These are phyloP conservation scores for Nyctereutes procyonoides DNA, from an alignment of 2,113 vertebrate genomes.

Conservation along the genomic window DNA sequence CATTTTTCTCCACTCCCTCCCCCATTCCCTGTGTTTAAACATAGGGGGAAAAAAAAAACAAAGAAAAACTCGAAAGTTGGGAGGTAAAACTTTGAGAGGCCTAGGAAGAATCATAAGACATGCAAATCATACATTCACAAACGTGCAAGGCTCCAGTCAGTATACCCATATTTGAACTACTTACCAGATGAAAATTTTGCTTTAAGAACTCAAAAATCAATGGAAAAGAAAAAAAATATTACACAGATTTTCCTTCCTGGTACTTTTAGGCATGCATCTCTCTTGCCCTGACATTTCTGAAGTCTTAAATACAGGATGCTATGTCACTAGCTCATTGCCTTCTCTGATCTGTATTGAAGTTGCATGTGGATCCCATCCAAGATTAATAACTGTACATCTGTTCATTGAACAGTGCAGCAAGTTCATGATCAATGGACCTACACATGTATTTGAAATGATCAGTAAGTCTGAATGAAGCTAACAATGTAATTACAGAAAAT, in stretches of 20 bases:
- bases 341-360: slow-evolving; percentile 77
- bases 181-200: slow-evolving; percentile 21
- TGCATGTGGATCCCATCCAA: slow-evolving; percentile 76
- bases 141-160: neutral
- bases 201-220: slow-evolving; percentile 58
- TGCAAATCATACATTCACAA: slow-evolving; percentile 55
- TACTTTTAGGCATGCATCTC: neutral
- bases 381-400: slow-evolving; percentile 84
- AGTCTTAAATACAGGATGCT: slow-evolving; percentile 72
- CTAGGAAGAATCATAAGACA: slow-evolving; percentile 57
- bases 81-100: slow-evolving; percentile 59
- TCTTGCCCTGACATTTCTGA: neutral
- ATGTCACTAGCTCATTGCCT: slow-evolving; percentile 75
- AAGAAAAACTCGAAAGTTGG: slow-evolving; percentile 35
- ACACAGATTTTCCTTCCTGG: neutral
- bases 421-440: slow-evolving; percentile 82
- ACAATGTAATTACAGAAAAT: slow-evolving; percentile 80
- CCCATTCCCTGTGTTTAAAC: slow-evolving; percentile 55
- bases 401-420: slow-evolving; percentile 74
- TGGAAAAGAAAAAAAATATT: slow-evolving; percentile 23
- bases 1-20: neutral
- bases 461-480: slow-evolving; percentile 76
- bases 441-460: slow-evolving; percentile 80
- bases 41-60: slow-evolving; percentile 1
- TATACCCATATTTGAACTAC: neutral